Evolutionary conservation across 2,113 vertebrate species (phyloP).

Genomic region (Vireo altiloquus): DNA sequence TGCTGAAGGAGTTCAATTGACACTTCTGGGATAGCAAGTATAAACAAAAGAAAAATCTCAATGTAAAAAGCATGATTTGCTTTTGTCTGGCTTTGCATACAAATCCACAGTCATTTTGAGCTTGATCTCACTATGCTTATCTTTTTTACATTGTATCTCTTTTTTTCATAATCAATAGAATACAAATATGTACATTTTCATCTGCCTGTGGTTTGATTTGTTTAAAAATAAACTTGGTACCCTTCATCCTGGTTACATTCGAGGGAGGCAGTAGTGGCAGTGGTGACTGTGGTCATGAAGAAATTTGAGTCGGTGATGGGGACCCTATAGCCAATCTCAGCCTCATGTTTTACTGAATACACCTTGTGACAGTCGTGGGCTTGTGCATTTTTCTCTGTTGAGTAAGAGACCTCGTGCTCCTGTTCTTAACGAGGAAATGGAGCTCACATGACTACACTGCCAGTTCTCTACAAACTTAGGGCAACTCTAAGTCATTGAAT

Average conservation of each 20-base stretch:
- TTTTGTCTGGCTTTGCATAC: neutral
- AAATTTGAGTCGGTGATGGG: neutral
- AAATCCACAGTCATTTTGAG: neutral
- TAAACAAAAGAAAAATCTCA: neutral
- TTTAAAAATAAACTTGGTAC: neutral
- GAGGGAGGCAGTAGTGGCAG: neutral
- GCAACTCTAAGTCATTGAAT: neutral
- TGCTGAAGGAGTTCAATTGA: neutral
- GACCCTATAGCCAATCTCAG: neutral
- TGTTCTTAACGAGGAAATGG: neutral
- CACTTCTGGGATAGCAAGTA: neutral
- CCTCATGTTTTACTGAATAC: neutral
- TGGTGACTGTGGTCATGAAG: neutral
- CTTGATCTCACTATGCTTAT: neutral
- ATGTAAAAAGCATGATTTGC: neutral
- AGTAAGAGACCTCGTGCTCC: neutral
- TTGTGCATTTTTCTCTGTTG: neutral
- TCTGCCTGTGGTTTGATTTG: neutral
- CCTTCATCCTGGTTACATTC: neutral
- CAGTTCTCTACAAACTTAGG: neutral
- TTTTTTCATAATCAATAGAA: neutral
- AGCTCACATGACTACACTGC: neutral
- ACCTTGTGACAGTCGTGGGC: neutral
- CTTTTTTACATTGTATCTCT: accelerated
- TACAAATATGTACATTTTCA: neutral